Base-by-base conservation (phyloP, 2,888 invertebrate species). In the Tipula unca region DNA sequence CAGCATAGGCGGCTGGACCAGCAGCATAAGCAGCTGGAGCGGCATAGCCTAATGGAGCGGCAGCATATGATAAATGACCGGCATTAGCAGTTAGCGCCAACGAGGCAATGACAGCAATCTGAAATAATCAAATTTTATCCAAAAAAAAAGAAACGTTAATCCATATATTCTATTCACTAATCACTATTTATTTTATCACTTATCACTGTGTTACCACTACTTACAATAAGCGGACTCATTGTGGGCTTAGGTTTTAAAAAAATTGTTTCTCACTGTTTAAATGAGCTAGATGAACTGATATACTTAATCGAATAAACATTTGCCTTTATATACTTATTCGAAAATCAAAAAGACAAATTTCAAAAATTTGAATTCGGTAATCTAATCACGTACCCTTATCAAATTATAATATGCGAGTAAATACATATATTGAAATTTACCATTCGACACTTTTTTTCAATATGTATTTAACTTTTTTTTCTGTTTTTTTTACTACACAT, bases 221-320 rank as follows among this genome's bases (percentile, higher is more conserved):
- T 91, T 89, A 91, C 91, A 89, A 90, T 89, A 89, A 91, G 89
- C 89, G 90, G 89, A 90, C 89, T 90, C 90, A 91, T 91, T 91
- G 90, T 90, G 88, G 86, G 88, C 89, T 89, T 90, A 88, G 88
- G 89, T 86, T 88, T 88, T 87, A 86, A 87, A 83, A 83, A 83
- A 83, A 83, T 17, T 83, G 84, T 88, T 88, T 89, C 88, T 89
- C 90, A 90, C 91, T 89, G 90, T 90, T 89, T 89, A 89, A 90
- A 90, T 89, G 89, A 89, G 89, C 89, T 89, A 90, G 89, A 88
- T 90, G 89, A 90, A 91, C 91, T 91, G 91, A 91, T 90, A 90
- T 90, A 87, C 88, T 87, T 87, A 88, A 88, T 88, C 87, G 88
- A 89, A 88, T 88, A 88, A 86, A 85, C 86, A 88, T 87, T 25